Percentiles rank a stretch among this genome's conserved stretches.
These are phyloP conservation scores for Embidobia sp. DNA, from an alignment of 2,888 invertebrate genomes.

Conservation along the genomic window DNA sequence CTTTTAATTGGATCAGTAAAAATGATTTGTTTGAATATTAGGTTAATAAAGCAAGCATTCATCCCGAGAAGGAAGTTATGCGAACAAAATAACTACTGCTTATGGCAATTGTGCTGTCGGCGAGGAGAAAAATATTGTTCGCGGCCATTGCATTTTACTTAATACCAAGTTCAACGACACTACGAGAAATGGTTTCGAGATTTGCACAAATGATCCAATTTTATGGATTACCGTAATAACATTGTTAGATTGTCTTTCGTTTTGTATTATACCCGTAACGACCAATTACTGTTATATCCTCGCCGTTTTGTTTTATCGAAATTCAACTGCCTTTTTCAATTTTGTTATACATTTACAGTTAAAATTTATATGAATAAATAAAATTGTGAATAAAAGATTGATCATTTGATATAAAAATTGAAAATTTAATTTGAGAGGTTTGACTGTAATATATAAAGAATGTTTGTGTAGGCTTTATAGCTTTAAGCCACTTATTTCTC, in stretches of 20 bases:
- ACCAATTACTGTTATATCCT: slow-evolving; percentile 7
- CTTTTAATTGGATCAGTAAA: slow-evolving; percentile 63
- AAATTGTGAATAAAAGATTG: too few relatives aligned
- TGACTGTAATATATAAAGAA: too few relatives aligned
- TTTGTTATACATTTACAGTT: too few relatives aligned
- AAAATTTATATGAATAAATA: too few relatives aligned
- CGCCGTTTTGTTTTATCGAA: not conserved
- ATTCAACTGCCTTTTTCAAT: not conserved
- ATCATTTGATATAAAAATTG: too few relatives aligned
- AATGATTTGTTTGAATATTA: slow-evolving; percentile 65
- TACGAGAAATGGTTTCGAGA: slow-evolving; percentile 35
- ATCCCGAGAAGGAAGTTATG: slow-evolving; percentile 64
- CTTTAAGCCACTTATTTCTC: too few relatives aligned
- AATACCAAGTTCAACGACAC: slow-evolving; percentile 62
- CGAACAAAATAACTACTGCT: slow-evolving; percentile 61
- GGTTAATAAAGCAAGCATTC: slow-evolving; percentile 63
- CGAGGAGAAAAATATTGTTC: slow-evolving; percentile 64
- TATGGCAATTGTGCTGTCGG: slow-evolving; percentile 64
- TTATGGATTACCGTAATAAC: slow-evolving; percentile 44
- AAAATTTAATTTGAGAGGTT: too few relatives aligned
- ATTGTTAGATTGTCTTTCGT: slow-evolving; percentile 29
- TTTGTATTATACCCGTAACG: slow-evolving; percentile 7
- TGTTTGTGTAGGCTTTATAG: too few relatives aligned
- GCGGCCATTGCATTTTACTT: slow-evolving; percentile 64
- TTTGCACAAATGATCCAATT: slow-evolving; percentile 47